phyloP scores from a whole-genome alignment of 2,797 vertebrate genomes.

The Geotrypetes seraphini region DNA sequence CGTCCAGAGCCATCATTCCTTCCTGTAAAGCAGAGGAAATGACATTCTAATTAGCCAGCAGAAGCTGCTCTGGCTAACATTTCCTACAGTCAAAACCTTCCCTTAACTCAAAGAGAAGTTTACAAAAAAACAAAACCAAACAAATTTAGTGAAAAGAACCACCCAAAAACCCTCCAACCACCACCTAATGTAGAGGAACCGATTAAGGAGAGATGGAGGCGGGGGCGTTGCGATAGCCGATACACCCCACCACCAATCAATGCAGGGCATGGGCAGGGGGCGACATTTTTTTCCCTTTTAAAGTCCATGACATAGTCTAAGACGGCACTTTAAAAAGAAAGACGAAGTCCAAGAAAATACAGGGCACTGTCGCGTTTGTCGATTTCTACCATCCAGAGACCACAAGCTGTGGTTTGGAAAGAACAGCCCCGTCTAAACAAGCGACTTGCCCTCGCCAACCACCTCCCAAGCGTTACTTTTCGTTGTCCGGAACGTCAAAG shows the following conservation, averaged over 20 bases:
- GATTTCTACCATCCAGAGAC: too few species aligned
- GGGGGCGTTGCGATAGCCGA: neutral
- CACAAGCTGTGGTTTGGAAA: too few species aligned
- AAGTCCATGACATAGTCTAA: too few species aligned
- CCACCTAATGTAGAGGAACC: too few species aligned
- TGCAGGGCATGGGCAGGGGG: neutral
- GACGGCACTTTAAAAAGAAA: neutral
- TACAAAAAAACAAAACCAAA: neutral
- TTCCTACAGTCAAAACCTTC: too few species aligned
- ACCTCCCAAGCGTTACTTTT: slow-evolving; percentile 6
- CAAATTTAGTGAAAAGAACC: neutral
- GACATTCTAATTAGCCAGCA: slow-evolving; percentile 7
- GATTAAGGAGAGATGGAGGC: too few species aligned
- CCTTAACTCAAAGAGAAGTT: too few species aligned
- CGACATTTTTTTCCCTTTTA: too few species aligned
- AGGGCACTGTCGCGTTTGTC: too few species aligned
- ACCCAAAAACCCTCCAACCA: too few species aligned
- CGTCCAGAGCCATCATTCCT: slow-evolving; percentile 85
- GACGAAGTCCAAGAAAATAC: neutral
- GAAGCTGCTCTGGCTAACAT: too few species aligned
- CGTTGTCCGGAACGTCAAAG: slow-evolving; percentile 5
- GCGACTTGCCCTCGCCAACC: slow-evolving; percentile 7
- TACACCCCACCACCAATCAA: neutral
- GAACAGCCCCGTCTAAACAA: neutral
- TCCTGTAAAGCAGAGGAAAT: slow-evolving; percentile 31